These are phyloP conservation scores for Polyergus mexicanus DNA, from an alignment of 1,140 invertebrate species.

Conservation along the genomic window DNA sequence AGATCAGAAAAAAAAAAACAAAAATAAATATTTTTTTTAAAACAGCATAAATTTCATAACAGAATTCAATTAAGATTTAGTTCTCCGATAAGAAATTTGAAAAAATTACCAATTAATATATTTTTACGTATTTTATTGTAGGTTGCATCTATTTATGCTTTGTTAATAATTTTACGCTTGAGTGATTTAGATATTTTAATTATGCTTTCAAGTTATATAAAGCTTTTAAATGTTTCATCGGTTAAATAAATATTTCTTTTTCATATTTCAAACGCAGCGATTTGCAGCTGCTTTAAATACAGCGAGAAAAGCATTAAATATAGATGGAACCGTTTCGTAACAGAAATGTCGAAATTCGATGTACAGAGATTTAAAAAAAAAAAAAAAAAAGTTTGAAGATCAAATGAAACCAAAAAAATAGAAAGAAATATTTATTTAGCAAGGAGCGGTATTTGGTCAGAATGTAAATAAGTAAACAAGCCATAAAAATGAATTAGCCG, in stretches of 20 bases:
- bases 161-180: background rate
- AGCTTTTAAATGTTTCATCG: background rate
- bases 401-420: background rate
- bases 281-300: slow-evolving; percentile 21
- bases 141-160: background rate
- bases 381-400: background rate
- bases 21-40: background rate
- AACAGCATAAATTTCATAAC: background rate
- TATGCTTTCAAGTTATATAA: background rate
- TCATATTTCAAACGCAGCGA: background rate
- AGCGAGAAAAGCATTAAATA: background rate
- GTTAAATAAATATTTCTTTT: background rate
- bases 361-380: background rate
- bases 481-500: slow-evolving; percentile 29
- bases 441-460: background rate
- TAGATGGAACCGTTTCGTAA: background rate
- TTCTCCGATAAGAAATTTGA: background rate
- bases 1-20: background rate
- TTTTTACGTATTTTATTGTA: background rate
- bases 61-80: background rate
- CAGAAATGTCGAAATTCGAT: background rate
- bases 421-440: slow-evolving; percentile 15
- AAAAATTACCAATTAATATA: background rate
- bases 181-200: background rate
- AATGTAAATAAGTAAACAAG: background rate